Evolutionary conservation across 1,140 invertebrate genomes (phyloP).

Genomic region (Uloborus diversus): DNA sequence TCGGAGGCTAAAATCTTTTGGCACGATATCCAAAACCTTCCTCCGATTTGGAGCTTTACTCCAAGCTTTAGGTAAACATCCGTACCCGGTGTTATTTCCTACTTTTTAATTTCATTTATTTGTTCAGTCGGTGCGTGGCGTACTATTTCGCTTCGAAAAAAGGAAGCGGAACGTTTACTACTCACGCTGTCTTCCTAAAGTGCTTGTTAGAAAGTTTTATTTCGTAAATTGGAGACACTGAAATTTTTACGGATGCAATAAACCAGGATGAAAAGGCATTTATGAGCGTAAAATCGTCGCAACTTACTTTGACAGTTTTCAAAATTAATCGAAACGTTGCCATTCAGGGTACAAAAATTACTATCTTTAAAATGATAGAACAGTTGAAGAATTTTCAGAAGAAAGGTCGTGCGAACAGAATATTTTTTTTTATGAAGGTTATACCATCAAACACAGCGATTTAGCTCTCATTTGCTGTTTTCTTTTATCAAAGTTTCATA

Average conservation of each 20-base stretch:
- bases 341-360: too few relatives aligned
- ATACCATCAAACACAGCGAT: too few relatives aligned
- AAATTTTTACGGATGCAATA: constrained; percentile 23
- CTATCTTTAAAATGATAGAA: too few relatives aligned
- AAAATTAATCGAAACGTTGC: too few relatives aligned
- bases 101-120: constrained; percentile 55
- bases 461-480: too few relatives aligned
- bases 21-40: constrained; percentile 38
- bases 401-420: too few relatives aligned
- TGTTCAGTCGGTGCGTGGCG: constrained; percentile 4
- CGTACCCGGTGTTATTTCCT: neutral
- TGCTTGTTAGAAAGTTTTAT: constrained; percentile 44
- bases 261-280: too few relatives aligned
- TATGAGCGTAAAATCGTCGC: too few relatives aligned
- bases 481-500: too few relatives aligned
- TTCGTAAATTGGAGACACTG: constrained; percentile 33
- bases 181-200: constrained; percentile 14
- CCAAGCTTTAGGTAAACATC: constrained; percentile 2
- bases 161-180: constrained; percentile 11
- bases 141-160: neutral
- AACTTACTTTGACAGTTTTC: too few relatives aligned
- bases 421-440: too few relatives aligned
- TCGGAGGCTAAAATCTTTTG: constrained; percentile 46
- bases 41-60: neutral
- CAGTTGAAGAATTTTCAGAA: too few relatives aligned